These are phyloP conservation scores for Malaclemys terrapin DNA, from an alignment of 2,113 vertebrate species.

Conservation along the genomic window DNA sequence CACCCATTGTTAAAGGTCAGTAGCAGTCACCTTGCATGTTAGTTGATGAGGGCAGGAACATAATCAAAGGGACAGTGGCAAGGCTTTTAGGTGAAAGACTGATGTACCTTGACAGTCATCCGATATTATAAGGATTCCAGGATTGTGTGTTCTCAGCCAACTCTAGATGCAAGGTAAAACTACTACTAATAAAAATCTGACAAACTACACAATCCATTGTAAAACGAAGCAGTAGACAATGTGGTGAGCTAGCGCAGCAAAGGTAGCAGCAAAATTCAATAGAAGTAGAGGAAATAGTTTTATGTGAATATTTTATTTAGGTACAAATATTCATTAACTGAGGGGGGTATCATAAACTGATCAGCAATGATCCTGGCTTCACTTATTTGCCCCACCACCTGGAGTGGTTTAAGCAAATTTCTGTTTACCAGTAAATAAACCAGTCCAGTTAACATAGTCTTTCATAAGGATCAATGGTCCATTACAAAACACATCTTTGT, in stretches of 20 bases:
- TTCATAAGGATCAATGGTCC: neutral
- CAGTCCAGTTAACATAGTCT: neutral
- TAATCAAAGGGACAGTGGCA: slow-evolving; percentile 1
- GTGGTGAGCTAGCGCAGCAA: neutral
- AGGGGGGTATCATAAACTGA: accelerated
- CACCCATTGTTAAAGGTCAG: neutral
- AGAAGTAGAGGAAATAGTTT: neutral
- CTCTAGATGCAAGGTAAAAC: neutral
- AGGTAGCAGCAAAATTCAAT: neutral
- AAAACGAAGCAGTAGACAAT: neutral
- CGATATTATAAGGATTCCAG: neutral
- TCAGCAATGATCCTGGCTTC: neutral
- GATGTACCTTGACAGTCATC: neutral
- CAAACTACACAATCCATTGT: accelerated
- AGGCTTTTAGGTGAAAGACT: slow-evolving; percentile 39
- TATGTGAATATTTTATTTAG: neutral
- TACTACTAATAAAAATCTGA: neutral
- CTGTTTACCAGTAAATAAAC: neutral
- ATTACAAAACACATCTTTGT: neutral
- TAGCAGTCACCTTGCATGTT: slow-evolving; percentile 24
- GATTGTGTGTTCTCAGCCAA: neutral
- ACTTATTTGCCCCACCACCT: accelerated
- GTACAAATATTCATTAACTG: neutral
- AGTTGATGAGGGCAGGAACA: slow-evolving; percentile 6
- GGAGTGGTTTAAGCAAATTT: neutral